phyloP scores from a whole-genome alignment of 1,140 invertebrate genomes.

The Heliothis subflexa region DNA sequence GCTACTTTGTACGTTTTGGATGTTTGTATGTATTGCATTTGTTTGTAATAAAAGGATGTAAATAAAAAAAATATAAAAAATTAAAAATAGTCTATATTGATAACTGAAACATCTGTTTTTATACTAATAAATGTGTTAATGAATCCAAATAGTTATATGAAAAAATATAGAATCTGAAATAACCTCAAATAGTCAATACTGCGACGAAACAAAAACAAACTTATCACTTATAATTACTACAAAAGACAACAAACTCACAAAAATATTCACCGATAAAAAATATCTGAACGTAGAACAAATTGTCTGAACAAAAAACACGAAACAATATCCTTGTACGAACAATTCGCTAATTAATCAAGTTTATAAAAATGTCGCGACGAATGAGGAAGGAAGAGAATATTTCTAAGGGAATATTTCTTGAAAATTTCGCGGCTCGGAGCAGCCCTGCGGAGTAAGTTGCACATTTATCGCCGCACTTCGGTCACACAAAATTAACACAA shows the following conservation, averaged over 20 bases:
- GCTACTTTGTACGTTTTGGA: too few relatives aligned
- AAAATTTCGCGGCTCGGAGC: constrained; percentile 1
- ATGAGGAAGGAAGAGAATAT: constrained; percentile 17
- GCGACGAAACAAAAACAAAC: neutral
- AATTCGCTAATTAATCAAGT: constrained; percentile 43
- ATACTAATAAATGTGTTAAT: too few relatives aligned
- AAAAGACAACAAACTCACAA: neutral
- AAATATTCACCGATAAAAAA: neutral
- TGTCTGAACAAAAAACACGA: constrained; percentile 13
- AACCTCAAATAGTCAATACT: neutral
- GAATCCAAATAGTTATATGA: too few relatives aligned
- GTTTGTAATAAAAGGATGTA: too few relatives aligned
- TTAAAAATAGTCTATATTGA: too few relatives aligned
- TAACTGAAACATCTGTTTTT: too few relatives aligned
- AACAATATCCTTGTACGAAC: constrained; percentile 28
- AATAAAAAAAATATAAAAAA: too few relatives aligned
- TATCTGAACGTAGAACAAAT: constrained; percentile 1
- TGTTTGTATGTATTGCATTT: too few relatives aligned
- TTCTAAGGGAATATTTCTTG: constrained; percentile 1
- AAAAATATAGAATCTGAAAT: too few relatives aligned
- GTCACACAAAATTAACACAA: neutral
- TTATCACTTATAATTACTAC: neutral
- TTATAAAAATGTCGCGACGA: constrained; percentile 28
- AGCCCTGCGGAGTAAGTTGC: neutral
- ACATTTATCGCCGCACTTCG: constrained; percentile 18